phyloP scores from a whole-genome alignment of 1,140 invertebrate species.

The Calephelis nemesis region DNA sequence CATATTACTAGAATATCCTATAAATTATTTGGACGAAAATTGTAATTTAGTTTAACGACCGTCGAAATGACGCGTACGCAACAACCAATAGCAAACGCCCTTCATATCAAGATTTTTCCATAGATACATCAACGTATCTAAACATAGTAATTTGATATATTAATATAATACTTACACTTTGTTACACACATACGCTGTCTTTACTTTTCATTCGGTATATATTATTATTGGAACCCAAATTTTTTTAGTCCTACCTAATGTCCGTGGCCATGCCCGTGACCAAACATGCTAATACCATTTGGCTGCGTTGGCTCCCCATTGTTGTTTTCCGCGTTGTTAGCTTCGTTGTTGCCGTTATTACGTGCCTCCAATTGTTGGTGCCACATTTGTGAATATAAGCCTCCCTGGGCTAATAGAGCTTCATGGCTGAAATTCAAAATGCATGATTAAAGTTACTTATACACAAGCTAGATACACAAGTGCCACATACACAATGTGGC shows the following conservation, averaged over 20 bases:
- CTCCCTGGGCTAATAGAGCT: slow-evolving; percentile 84
- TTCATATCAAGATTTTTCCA: too few relatives aligned
- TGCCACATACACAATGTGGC: too few relatives aligned
- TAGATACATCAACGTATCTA: too few relatives aligned
- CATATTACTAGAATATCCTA: too few relatives aligned
- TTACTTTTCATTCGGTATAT: neutral
- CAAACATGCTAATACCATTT: slow-evolving; percentile 39
- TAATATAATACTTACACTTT: too few relatives aligned
- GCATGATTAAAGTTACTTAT: neutral
- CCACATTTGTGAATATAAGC: slow-evolving; percentile 94
- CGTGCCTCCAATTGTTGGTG: slow-evolving; percentile 87
- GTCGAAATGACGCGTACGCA: too few relatives aligned
- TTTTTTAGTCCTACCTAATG: slow-evolving; percentile 26
- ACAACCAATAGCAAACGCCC: too few relatives aligned
- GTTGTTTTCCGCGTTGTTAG: slow-evolving; percentile 39
- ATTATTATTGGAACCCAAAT: neutral
- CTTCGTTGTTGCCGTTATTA: slow-evolving; percentile 41
- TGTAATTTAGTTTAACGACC: too few relatives aligned
- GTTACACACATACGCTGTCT: too few relatives aligned
- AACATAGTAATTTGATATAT: too few relatives aligned
- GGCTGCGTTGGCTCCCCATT: slow-evolving; percentile 29
- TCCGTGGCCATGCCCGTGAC: slow-evolving; percentile 47
- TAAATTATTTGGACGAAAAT: too few relatives aligned
- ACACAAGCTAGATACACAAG: too few relatives aligned
- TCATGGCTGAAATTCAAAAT: slow-evolving; percentile 84